Evolutionary conservation across 1,140 invertebrate species (phyloP), one percentile per base, ranked within the genome.

Genomic region (Panulirus ornatus): DNA sequence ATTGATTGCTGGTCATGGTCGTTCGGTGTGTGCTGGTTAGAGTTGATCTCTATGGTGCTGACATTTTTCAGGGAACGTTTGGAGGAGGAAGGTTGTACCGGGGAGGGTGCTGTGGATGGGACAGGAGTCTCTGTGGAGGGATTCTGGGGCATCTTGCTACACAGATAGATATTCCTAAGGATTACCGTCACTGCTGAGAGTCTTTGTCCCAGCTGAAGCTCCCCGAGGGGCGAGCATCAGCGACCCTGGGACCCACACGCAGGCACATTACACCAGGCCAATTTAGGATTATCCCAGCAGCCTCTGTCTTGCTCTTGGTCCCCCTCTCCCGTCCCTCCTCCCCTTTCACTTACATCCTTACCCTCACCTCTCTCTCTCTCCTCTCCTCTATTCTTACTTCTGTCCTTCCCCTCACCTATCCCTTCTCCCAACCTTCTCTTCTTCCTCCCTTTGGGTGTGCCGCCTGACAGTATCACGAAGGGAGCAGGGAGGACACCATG

Each of bases 401-500:
- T n/a, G n/a, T n/a, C 36, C 70, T 71, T 27, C 36, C 70, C 30
- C 70, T 71, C 70, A 36, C 70, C n/a, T 71, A 19, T 42, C 73
- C 40, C 73, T 76, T 38, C 40, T n/a, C 40, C 73, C 40, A 22
- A 19, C 40, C n/a, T 34, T 22, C 34, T 76, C 16, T 16, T 36
- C 73, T 76, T n/a, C 22, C 6, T 3, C 30, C 22, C 22, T n/a
- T 6, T 66, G 30, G 63, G 22, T n/a, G n/a, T n/a, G n/a, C n/a
- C n/a, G n/a, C n/a, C n/a, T n/a, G n/a, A n/a, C n/a, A n/a, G n/a
- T n/a, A n/a, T n/a, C n/a, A n/a, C n/a, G n/a, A n/a, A n/a, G n/a
- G n/a, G n/a, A n/a, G n/a, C n/a, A n/a, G n/a, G n/a, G n/a, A n/a
- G n/a, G n/a, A n/a, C n/a, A n/a, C n/a, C n/a, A n/a, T n/a, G n/a